Evolutionary conservation across 2,113 vertebrate genomes (phyloP).

Genomic region (Prolemur simus): DNA sequence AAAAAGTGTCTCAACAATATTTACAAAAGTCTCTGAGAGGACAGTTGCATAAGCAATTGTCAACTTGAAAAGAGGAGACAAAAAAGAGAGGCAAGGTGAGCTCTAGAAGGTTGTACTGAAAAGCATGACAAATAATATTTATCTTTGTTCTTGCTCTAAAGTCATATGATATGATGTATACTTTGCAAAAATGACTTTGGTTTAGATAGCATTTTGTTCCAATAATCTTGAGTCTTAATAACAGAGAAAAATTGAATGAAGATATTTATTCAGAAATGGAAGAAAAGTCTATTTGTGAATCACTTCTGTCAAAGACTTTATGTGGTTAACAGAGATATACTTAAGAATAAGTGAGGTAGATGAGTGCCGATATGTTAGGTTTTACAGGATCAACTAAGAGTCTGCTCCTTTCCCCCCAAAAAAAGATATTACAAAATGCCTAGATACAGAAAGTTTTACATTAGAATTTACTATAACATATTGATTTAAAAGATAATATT

Average conservation of each 20-base stretch:
- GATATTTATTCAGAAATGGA: background rate
- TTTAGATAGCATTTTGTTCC: background rate
- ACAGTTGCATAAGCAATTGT: slow-evolving; percentile 66
- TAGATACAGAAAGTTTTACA: background rate
- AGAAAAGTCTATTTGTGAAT: background rate
- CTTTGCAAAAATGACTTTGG: slow-evolving; percentile 11
- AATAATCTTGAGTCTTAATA: background rate
- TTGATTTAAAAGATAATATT: background rate
- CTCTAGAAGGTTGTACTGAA: background rate
- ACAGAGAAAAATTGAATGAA: slow-evolving; percentile 6
- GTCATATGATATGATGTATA: background rate
- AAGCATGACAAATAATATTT: background rate
- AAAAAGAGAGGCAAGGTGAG: slow-evolving; percentile 10
- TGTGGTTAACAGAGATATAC: background rate
- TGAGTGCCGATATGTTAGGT: background rate
- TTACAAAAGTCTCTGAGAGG: slow-evolving; percentile 55
- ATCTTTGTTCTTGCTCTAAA: background rate
- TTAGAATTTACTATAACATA: background rate
- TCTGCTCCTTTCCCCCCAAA: background rate
- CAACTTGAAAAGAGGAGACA: slow-evolving; percentile 35
- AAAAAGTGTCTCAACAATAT: slow-evolving; percentile 49
- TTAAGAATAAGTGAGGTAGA: background rate
- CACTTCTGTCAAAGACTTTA: background rate
- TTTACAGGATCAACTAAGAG: background rate
- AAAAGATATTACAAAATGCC: background rate